A percentile compares a stretch with the other conserved stretches of the same genome.
phyloP scores from a whole-genome alignment of 2,113 vertebrate species.

The Pseudorhombus dupliciocellatus region DNA sequence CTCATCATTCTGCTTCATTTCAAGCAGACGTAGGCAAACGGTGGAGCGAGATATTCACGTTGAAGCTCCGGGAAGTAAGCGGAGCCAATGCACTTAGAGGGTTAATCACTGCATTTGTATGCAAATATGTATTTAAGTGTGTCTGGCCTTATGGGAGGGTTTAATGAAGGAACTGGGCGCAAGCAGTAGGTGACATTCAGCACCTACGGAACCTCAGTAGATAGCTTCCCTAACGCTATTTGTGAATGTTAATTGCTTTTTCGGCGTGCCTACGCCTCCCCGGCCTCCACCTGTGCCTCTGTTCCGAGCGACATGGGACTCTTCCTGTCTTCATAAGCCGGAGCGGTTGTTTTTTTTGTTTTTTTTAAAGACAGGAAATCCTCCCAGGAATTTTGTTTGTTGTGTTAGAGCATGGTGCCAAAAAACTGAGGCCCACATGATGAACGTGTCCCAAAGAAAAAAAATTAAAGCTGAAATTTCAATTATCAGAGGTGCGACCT shows the following conservation, averaged over 20 bases:
- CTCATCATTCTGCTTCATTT: conserved; percentile 66
- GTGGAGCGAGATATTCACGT: conserved; percentile 39
- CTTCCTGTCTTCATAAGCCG: conserved; percentile 27
- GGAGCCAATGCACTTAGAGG: conserved; percentile 70
- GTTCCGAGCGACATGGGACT: conserved; percentile 40
- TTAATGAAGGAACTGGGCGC: conserved; percentile 69
- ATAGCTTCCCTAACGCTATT: conserved; percentile 70
- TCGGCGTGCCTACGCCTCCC: conserved; percentile 23
- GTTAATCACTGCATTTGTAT: conserved; percentile 79
- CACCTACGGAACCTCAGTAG: conserved; percentile 61
- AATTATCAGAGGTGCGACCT: conserved; percentile 43
- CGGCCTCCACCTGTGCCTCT: conserved; percentile 52
- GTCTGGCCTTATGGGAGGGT: conserved; percentile 70
- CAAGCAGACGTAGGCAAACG: conserved; percentile 48
- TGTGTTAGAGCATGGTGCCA: conserved; percentile 13
- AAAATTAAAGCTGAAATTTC: conserved; percentile 10
- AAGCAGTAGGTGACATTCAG: conserved; percentile 75
- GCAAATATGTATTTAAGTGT: conserved; percentile 80
- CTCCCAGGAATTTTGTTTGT: conserved; percentile 25
- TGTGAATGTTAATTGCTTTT: conserved; percentile 81
- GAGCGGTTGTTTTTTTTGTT: conserved; percentile 28
- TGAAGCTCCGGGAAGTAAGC: conserved; percentile 27
- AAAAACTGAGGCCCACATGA: conserved; percentile 12
- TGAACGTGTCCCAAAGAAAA: conserved; percentile 6
- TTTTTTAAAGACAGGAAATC: conserved; percentile 33